Conservation (phyloP, 2,113 vertebrate genomes). For the Gobiocypris rarus region DNA sequence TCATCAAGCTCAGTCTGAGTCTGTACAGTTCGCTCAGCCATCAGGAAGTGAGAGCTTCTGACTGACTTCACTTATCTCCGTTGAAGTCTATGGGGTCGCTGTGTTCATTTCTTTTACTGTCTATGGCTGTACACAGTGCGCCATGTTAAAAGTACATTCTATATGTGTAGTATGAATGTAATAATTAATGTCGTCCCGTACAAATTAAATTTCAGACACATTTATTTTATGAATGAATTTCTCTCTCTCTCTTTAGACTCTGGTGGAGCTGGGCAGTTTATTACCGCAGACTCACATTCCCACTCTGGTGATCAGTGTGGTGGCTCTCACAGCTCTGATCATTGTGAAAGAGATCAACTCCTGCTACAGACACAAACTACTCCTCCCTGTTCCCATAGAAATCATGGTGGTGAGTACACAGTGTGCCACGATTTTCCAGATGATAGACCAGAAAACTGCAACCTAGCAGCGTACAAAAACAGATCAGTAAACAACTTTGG, state of each 20-base stretch:
- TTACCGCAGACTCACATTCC: conserved; percentile 77
- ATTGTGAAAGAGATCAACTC: conserved; percentile 84
- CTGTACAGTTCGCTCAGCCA: too few relatives aligned
- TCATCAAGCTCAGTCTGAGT: too few relatives aligned
- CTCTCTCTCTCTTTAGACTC: conserved; percentile 68
- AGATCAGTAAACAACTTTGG: not conserved
- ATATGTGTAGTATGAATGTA: too few relatives aligned
- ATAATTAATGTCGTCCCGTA: too few relatives aligned
- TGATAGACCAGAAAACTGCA: not conserved
- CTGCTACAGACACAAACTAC: conserved; percentile 76
- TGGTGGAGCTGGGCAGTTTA: conserved; percentile 80
- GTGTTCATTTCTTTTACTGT: too few relatives aligned
- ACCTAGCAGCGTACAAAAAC: not conserved
- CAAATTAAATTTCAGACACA: not conserved
- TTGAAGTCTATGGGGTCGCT: too few relatives aligned
- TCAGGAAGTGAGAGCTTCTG: too few relatives aligned
- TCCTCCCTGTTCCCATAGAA: conserved; percentile 89
- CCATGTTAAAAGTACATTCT: too few relatives aligned
- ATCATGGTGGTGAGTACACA: conserved; percentile 82
- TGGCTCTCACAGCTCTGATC: conserved; percentile 80
- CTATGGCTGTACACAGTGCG: too few relatives aligned
- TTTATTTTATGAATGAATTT: not conserved
- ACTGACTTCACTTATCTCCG: too few relatives aligned
- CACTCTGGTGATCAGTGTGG: conserved; percentile 79
- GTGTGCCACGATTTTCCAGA: not conserved